Evolutionary conservation across 2,888 invertebrate genomes (phyloP), one percentile per base, ranked within the genome.

Genomic region (Dorcus parallelipipedus): DNA sequence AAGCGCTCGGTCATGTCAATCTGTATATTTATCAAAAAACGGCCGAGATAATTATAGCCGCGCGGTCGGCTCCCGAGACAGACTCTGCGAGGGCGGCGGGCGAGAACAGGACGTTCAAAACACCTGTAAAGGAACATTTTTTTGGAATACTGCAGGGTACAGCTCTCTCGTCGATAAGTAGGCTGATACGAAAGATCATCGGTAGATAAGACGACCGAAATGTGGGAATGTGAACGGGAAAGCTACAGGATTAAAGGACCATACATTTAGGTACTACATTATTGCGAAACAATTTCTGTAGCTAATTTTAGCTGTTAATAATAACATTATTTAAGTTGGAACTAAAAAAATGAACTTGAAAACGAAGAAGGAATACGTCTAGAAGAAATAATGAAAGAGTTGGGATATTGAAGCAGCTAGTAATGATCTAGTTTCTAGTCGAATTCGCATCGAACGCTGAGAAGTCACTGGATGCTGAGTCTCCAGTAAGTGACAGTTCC

Each of bases 1-100:
- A 63, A 64, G 61, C 59, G 59, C 59, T 64, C 62, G 55, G 61
- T 64, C 64, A 64, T 61, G 62, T 63, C 64, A 61, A 56, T 59
- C 62, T 57, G 54, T 57, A 57, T 59, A 55, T 58, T 54, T 57
- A 54, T 63, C 56, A 53, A 54, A 56, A 56, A 54, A 43, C 17
- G 33, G 42, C 45, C 45, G 45, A 20, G 33, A 42, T 43, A 49
- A 45, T 50, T 45, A 41, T 17, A 20, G 48, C 50, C 48, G 49
- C 52, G 39, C 23, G 38, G 51, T 41, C 40, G 56, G 40, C 39
- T 17, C 20, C 20, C 40, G 23, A 52, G 53, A 43, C 26, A 49
- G 42, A 50, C 38, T 50, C 43, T 10, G 14, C 26, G 26, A 10
- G 10, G 26, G 9, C 9, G 9, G 52, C 39, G 26, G 41, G 54